Evolutionary conservation across 2,797 vertebrate species (phyloP).

Genomic region (Tadarida brasiliensis): DNA sequence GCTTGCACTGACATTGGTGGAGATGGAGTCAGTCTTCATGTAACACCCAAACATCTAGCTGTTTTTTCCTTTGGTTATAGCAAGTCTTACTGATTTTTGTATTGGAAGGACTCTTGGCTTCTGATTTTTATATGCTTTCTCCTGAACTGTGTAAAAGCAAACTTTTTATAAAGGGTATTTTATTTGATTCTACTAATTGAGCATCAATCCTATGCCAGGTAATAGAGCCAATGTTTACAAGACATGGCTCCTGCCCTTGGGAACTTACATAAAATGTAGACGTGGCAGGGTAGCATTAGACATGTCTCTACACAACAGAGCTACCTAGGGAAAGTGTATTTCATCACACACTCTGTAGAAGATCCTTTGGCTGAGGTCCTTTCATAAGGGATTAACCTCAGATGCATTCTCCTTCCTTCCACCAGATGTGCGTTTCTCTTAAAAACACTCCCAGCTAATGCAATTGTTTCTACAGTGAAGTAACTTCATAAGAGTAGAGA

Average conservation of each 20-base stretch:
- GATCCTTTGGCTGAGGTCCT: conserved; percentile 48
- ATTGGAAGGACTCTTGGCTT: background rate
- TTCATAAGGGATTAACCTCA: conserved; percentile 59
- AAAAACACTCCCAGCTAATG: conserved; percentile 51
- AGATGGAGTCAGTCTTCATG: background rate
- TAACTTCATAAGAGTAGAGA: conserved; percentile 13
- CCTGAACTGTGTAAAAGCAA: background rate
- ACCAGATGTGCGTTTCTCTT: conserved; percentile 55
- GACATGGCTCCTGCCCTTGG: background rate
- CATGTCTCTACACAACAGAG: conserved; percentile 8
- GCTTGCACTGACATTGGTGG: background rate
- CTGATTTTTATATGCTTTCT: background rate
- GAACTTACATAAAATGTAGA: conserved; percentile 17
- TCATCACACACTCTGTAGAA: conserved; percentile 28
- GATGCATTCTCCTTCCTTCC: background rate
- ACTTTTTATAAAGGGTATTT: background rate
- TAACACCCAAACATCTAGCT: background rate
- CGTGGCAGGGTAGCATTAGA: background rate
- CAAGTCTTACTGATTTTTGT: background rate
- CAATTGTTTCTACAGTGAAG: conserved; percentile 4
- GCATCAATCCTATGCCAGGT: background rate
- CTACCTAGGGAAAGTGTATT: background rate
- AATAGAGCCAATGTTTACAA: conserved; percentile 28
- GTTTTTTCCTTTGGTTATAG: background rate
- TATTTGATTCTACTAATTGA: conserved; percentile 37